These are phyloP conservation scores for Rhopalosiphum maidis DNA, from an alignment of 1,140 invertebrate species.

Conservation along the genomic window DNA sequence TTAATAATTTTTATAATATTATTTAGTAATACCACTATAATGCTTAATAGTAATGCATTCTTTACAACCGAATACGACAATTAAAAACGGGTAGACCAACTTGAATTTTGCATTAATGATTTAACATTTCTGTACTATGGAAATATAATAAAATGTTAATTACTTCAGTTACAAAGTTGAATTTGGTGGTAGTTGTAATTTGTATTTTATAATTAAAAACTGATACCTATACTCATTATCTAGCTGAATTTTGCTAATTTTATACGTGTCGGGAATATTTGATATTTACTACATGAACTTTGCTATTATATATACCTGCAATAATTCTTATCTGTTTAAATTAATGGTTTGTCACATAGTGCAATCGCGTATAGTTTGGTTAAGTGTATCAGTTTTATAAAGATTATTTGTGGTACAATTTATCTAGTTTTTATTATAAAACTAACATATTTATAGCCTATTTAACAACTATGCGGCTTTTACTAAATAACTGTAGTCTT, in stretches of 20 bases:
- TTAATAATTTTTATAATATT: not conserved
- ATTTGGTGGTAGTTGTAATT: not conserved
- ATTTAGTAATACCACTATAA: not conserved
- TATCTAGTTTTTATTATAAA: not conserved
- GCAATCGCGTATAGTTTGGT: not conserved
- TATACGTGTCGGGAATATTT: not conserved
- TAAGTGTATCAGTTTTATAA: not conserved
- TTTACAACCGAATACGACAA: not conserved
- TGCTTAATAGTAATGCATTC: not conserved
- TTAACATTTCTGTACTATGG: not conserved
- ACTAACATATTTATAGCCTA: not conserved
- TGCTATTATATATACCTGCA: not conserved
- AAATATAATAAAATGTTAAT: not conserved
- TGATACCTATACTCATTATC: not conserved
- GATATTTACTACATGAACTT: not conserved
- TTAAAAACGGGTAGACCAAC: not conserved
- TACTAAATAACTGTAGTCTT: not conserved
- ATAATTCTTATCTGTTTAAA: not conserved
- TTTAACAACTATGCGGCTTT: not conserved
- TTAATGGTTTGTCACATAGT: not conserved
- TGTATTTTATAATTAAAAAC: not conserved
- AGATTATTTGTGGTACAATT: not conserved
- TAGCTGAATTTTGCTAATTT: not conserved
- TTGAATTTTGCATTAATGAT: not conserved
- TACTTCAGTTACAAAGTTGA: not conserved